Evolutionary conservation across 1,140 invertebrate species (phyloP).

Genomic region (Bombyx mandarina): DNA sequence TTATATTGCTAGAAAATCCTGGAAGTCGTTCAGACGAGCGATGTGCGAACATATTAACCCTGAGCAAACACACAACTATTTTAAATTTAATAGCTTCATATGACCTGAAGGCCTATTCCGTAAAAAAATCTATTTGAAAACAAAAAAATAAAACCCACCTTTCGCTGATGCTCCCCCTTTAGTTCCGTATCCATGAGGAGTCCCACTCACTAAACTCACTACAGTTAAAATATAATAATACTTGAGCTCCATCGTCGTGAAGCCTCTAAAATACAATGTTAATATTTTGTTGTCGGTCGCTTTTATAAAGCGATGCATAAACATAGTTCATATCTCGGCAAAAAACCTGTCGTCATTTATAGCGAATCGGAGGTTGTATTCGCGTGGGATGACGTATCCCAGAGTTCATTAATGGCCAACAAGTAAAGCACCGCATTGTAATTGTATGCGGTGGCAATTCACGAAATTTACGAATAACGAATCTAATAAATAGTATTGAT

Average conservation of each 20-base stretch:
- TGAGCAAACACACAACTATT: too few species aligned
- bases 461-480: constrained; percentile 22
- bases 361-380: constrained; percentile 45
- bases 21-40: too few species aligned
- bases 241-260: constrained; percentile 51
- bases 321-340: constrained; percentile 43
- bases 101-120: background rate
- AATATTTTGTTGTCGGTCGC: constrained; percentile 29
- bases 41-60: too few species aligned
- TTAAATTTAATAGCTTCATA: too few species aligned
- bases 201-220: constrained; percentile 33
- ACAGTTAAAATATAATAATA: constrained; percentile 36
- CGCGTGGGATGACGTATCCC: constrained; percentile 41
- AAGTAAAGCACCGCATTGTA: constrained; percentile 19
- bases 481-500: too few species aligned
- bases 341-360: constrained; percentile 59
- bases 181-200: constrained; percentile 49
- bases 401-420: constrained; percentile 22
- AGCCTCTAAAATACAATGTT: constrained; percentile 53
- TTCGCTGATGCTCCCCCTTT: constrained; percentile 41
- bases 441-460: constrained; percentile 18
- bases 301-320: constrained; percentile 66
- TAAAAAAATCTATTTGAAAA: background rate
- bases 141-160: constrained; percentile 26
- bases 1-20: too few species aligned